These are phyloP conservation scores for Chlorocebus sabaeus DNA, from an alignment of 2,113 vertebrate species.

Conservation along the genomic window DNA sequence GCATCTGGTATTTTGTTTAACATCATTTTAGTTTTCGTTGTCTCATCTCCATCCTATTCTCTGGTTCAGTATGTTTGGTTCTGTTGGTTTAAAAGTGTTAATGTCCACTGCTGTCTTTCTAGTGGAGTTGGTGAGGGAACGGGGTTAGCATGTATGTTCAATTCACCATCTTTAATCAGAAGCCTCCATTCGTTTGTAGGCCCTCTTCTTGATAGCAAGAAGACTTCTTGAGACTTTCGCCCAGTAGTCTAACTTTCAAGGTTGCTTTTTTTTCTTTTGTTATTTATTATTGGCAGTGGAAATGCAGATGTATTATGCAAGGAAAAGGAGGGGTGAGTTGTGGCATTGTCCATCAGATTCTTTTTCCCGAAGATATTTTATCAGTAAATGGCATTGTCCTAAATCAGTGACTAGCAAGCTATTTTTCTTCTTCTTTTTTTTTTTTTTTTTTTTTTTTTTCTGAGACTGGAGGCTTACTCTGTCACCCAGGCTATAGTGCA, in stretches of 20 bases:
- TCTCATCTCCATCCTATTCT: not conserved
- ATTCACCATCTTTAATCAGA: not conserved
- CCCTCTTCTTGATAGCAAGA: not conserved
- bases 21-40: not conserved
- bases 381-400: not conserved
- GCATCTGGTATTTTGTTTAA: not conserved
- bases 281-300: not conserved
- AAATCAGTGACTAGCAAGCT: not conserved
- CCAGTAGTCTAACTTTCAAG: not conserved
- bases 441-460: not conserved
- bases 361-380: not conserved
- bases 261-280: not conserved
- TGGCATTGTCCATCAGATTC: not conserved
- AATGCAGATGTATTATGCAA: not conserved
- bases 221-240: not conserved
- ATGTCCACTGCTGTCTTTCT: not conserved
- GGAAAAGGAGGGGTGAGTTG: not conserved
- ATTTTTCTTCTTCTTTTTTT: not conserved
- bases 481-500: no score
- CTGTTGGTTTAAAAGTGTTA: not conserved
- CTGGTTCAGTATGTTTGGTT: not conserved
- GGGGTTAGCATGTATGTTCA: not conserved
- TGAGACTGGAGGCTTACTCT: no score
- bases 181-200: not conserved
- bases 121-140: no score